Conservation (phyloP, 2,888 invertebrate genomes). For the Diarsia rubi region DNA sequence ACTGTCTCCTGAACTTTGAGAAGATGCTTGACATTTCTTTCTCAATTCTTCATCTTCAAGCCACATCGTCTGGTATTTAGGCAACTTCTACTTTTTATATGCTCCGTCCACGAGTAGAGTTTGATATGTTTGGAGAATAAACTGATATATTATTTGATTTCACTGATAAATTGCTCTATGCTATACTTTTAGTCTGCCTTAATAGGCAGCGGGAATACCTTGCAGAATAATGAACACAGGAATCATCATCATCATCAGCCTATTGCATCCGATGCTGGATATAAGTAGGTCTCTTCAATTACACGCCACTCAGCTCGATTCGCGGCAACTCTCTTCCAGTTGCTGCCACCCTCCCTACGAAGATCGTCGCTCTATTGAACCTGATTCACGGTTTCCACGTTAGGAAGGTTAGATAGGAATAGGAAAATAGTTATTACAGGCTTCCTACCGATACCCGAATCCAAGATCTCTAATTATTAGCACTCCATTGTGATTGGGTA, state of each 20-base stretch:
- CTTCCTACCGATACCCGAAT: neutral
- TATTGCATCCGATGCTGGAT: too few relatives aligned
- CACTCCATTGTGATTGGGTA: neutral
- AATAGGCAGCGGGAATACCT: neutral
- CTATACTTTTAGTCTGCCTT: neutral
- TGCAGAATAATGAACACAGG: neutral
- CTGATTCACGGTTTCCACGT: too few relatives aligned
- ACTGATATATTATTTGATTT: neutral
- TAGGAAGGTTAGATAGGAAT: too few relatives aligned
- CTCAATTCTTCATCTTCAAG: neutral
- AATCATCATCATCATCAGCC: too few relatives aligned
- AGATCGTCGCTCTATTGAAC: too few relatives aligned
- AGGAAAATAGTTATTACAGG: neutral
- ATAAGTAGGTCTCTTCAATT: too few relatives aligned
- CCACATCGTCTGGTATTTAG: neutral
- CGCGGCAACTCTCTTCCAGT: too few relatives aligned
- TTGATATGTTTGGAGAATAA: neutral
- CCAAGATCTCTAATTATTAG: neutral
- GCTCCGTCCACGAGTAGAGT: neutral
- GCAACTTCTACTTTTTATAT: neutral
- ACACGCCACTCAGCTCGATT: too few relatives aligned
- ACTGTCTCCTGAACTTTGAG: conserved; percentile 21
- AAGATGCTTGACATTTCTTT: neutral
- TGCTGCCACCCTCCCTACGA: too few relatives aligned
- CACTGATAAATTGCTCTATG: neutral